Base-by-base conservation (phyloP, 2,797 vertebrate genomes). In the Enteromius trimaculatus region DNA sequence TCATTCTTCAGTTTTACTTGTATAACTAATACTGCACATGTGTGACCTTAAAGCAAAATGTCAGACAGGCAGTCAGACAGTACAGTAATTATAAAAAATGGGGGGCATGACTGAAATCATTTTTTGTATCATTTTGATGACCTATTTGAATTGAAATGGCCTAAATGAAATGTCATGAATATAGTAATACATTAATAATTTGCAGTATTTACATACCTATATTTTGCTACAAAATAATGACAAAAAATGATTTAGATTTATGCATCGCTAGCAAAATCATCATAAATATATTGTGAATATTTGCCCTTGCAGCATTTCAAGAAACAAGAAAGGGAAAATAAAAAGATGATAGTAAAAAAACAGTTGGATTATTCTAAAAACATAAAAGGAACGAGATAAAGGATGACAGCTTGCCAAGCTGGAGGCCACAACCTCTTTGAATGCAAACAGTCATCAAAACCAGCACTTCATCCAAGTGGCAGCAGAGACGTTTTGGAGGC, bases 401-500 rank as follows among this genome's bases (percentile, higher is more conserved):
- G 62, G 65, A 47, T 77, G 74, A 34, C 72, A 68, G 74, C 68
- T 47, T 77, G 65, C 72, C 23, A 34, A 58, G 62, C 81, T 53
- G 66, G 77, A 79, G 64, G 65, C 29, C 47, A 79, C 29, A 79
- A 79, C 29, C 34, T 79, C 31, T 69, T 53, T 79, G 44, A 79
- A 75, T 83, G 31, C 62, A 81, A 65, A 81, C 70, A 53, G 60
- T 68, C 80, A 55, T 75, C 80, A 82, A 76, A 82, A 53, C 60
- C 60, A n/a, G 60, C 71, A 16, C 47, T 76, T 75, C 34, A 82
- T 82, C 60, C 34, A 42, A 82, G 80, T 83, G 72, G 74, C 74
- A 77, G 74, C 26, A n/a, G 51, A 77, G 39, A 77, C 9, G 26
- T 44, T 77, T 55, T 31, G 49, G 62, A 77, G 72, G 70, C 69